Conservation (phyloP, 2,888 invertebrate genomes). For the Ormyrus labotus region DNA sequence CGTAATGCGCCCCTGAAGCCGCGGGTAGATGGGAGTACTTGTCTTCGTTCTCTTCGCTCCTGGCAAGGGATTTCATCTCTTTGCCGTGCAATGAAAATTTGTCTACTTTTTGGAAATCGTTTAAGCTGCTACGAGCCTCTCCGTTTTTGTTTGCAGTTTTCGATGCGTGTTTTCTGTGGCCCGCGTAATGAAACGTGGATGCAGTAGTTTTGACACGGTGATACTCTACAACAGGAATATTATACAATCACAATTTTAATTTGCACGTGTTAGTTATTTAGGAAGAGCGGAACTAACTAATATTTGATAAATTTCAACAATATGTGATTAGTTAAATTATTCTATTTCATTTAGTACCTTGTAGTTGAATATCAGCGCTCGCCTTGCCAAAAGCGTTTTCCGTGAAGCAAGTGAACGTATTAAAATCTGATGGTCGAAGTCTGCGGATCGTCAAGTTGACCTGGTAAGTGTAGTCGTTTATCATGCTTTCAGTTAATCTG, state of each 20-base stretch:
- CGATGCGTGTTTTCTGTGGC: no score
- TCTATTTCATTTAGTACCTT: constrained; percentile 78
- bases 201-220: no score
- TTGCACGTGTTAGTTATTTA: no score
- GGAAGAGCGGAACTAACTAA: no score
- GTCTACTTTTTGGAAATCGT: constrained; percentile 9
- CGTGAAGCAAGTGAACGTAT: constrained; percentile 88
- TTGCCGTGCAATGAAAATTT: neutral
- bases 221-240: no score
- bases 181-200: no score
- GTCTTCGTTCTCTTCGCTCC: neutral
- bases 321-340: neutral
- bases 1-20: constrained; percentile 11
- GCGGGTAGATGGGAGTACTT: constrained; percentile 9
- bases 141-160: no score
- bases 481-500: constrained; percentile 82
- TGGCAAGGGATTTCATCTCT: neutral
- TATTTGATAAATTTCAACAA: no score
- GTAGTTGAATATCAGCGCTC: constrained; percentile 87
- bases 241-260: no score
- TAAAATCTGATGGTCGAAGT: constrained; percentile 83
- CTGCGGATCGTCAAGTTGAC: constrained; percentile 90
- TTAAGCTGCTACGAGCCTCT: neutral
- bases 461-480: constrained; percentile 88
- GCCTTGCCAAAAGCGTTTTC: constrained; percentile 90